phyloP scores from a whole-genome alignment of 2,888 invertebrate species.

The Nipponacmea schrenckii region DNA sequence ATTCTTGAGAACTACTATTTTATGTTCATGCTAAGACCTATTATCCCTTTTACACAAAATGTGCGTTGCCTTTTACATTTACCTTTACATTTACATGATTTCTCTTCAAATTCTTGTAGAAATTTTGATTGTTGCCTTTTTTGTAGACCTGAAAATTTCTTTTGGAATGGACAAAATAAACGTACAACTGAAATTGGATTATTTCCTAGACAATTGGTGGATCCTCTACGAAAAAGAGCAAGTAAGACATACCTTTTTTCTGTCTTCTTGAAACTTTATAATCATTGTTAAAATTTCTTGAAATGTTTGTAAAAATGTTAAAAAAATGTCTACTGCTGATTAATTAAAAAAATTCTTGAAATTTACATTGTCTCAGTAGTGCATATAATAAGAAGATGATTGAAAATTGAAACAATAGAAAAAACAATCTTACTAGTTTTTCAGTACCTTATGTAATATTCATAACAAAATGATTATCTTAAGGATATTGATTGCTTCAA shows the following conservation, averaged over 20 bases:
- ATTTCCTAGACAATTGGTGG: conserved; percentile 84
- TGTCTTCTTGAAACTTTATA: neutral
- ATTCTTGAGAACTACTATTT: no score
- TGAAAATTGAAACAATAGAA: no score
- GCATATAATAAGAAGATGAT: no score
- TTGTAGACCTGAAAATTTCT: conserved; percentile 81
- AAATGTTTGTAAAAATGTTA: no score
- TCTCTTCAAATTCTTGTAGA: neutral
- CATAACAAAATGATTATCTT: no score
- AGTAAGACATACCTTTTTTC: conserved; percentile 50
- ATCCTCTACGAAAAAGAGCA: conserved; percentile 77
- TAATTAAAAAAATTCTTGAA: neutral
- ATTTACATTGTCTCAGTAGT: neutral
- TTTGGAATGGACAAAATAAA: conserved; percentile 97
- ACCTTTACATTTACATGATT: neutral
- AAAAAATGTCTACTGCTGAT: no score
- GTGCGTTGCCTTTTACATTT: no score
- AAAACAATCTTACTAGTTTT: no score
- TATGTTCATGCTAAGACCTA: no score
- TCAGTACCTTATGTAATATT: no score
- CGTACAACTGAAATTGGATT: conserved; percentile 87
- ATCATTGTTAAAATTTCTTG: neutral
- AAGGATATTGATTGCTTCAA: no score
- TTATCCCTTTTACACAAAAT: no score
- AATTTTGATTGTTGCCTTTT: neutral